phyloP scores from a whole-genome alignment of 1,140 invertebrate species.

The Drosophila lacertosa region DNA sequence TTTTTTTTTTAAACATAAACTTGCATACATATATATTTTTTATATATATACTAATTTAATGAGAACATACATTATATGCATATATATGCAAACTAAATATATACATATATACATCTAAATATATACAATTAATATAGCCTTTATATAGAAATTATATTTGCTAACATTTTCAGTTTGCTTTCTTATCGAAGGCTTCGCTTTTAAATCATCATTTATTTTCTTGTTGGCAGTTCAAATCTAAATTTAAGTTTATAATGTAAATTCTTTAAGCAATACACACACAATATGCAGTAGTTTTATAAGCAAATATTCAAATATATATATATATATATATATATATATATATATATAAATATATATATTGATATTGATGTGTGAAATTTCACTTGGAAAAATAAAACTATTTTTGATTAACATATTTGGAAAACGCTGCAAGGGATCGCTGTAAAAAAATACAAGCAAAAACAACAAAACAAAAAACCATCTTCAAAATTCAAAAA shows the following conservation, averaged over 20 bases:
- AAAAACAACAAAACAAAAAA: conserved; percentile 28
- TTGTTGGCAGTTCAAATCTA: conserved; percentile 67
- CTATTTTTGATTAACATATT: conserved; percentile 76
- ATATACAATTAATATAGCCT: conserved; percentile 19
- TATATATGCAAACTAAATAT: conserved; percentile 43
- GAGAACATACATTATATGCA: conserved; percentile 33
- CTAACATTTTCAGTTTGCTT: conserved; percentile 48
- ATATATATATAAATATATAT: conserved; percentile 42
- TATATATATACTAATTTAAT: conserved; percentile 50
- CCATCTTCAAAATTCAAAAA: conserved; percentile 49
- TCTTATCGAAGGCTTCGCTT: conserved; percentile 17
- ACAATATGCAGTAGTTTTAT: conserved; percentile 69
- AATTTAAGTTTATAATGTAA: conserved; percentile 50
- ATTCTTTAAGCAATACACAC: conserved; percentile 62
- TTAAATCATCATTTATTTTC: conserved; percentile 33
- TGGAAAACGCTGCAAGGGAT: conserved; percentile 64
- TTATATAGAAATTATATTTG: conserved; percentile 51
- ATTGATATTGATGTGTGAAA: conserved; percentile 9
- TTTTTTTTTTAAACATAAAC: conserved; percentile 57
- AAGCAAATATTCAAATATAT: conserved; percentile 55
- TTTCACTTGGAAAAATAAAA: conserved; percentile 42
- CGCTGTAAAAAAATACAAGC: conserved; percentile 38
- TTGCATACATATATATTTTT: conserved; percentile 39
- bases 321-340: conserved; percentile 62
- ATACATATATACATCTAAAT: conserved; percentile 32